These are phyloP conservation scores for Tillus elongatus DNA, from an alignment of 2,888 invertebrate genomes.

Conservation along the genomic window DNA sequence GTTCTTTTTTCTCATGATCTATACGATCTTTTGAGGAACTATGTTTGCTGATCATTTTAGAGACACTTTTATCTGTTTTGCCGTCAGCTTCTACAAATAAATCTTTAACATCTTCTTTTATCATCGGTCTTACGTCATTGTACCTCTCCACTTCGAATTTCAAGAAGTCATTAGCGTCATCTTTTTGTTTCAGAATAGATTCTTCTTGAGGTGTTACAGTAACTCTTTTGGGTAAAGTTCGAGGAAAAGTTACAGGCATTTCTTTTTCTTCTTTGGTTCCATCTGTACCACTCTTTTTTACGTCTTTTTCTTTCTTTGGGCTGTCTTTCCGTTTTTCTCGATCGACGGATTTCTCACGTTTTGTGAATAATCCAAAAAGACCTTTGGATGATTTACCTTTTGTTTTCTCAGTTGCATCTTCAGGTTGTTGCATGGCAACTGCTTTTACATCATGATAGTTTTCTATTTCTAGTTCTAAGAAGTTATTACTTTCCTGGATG, in stretches of 20 bases:
- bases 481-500: conserved; percentile 20
- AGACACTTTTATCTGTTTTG: conserved; percentile 16
- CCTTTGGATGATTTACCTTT: too few species aligned
- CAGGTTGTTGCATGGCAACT: too few species aligned
- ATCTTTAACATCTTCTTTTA: too few species aligned
- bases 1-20: conserved; percentile 8
- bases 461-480: conserved; percentile 23
- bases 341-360: too few species aligned
- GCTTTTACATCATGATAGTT: conserved; percentile 24
- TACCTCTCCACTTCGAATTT: conserved; percentile 22
- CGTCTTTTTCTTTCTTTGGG: background rate
- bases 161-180: conserved; percentile 22
- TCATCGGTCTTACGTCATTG: conserved; percentile 19
- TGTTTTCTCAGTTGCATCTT: too few species aligned
- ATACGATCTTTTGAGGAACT: conserved; percentile 11
- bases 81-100: too few species aligned
- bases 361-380: conserved; percentile 29
- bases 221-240: too few species aligned
- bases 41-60: conserved; percentile 12
- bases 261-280: background rate
- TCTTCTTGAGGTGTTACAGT: too few species aligned
- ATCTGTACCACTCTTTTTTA: background rate
- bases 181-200: conserved; percentile 19
- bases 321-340: conserved; percentile 28
- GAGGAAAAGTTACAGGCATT: too few species aligned